phyloP scores from a whole-genome alignment of 2,113 vertebrate species.

The Paedocypris sp. region DNA sequence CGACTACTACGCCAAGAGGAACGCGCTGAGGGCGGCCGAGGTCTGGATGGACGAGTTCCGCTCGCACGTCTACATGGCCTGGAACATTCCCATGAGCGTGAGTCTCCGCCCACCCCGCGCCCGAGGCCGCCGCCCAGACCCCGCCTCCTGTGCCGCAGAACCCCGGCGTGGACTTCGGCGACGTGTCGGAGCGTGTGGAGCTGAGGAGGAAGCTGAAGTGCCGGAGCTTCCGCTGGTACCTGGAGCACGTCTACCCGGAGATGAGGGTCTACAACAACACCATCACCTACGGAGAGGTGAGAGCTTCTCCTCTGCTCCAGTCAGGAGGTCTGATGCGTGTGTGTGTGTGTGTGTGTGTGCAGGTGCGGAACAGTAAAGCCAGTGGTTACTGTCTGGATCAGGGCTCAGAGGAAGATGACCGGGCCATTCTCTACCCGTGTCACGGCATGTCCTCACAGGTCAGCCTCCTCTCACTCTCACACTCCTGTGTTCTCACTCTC shows the following conservation, averaged over 20 bases:
- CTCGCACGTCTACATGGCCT: conserved; percentile 97
- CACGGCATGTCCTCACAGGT: conserved; percentile 98
- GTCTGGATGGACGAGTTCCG: conserved; percentile 99
- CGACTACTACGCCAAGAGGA: conserved; percentile 93
- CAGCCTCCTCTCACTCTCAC: conserved; percentile 34
- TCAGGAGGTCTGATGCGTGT: neutral
- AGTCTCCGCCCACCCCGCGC: conserved; percentile 41
- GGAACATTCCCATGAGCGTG: conserved; percentile 97
- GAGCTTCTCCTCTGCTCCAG: too few relatives aligned
- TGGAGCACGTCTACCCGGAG: conserved; percentile 94
- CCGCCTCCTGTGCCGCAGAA: conserved; percentile 59
- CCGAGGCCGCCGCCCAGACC: too few relatives aligned
- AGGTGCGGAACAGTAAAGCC: conserved; percentile 96
- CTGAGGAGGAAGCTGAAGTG: conserved; percentile 84
- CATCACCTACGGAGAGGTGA: conserved; percentile 96
- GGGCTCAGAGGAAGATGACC: conserved; percentile 88
- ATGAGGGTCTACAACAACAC: conserved; percentile 96
- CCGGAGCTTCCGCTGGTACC: conserved; percentile 91
- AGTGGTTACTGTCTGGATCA: conserved; percentile 94
- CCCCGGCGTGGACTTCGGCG: conserved; percentile 92
- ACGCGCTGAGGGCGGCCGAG: conserved; percentile 84
- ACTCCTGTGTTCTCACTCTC: neutral
- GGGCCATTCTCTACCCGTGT: conserved; percentile 91
- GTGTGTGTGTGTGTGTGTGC: neutral
- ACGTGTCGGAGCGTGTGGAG: conserved; percentile 83